A percentile compares a stretch with the other conserved stretches of the same genome.
Evolutionary conservation across 2,888 invertebrate species (phyloP).

Genomic region (Lycaena phlaeas): DNA sequence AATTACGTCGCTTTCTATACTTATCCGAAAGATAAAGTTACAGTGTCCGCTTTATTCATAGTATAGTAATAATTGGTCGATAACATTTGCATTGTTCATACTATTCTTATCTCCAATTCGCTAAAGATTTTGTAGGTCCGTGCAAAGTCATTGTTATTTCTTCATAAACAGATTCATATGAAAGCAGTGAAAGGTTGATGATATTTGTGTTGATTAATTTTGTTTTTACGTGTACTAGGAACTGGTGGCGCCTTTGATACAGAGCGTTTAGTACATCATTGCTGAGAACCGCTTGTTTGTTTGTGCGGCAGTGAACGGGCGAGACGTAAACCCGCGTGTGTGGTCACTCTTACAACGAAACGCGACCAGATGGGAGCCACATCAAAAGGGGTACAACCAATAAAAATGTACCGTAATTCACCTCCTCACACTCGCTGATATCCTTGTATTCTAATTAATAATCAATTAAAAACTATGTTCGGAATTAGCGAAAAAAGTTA

Average conservation of each 20-base stretch:
- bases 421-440: neutral
- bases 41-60: too few relatives aligned
- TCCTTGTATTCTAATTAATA: neutral
- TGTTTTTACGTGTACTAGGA: slow-evolving; percentile 33
- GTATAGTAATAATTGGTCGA: too few relatives aligned
- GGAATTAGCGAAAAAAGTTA: neutral
- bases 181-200: too few relatives aligned
- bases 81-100: too few relatives aligned
- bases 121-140: too few relatives aligned
- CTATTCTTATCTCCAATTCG: too few relatives aligned
- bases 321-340: slow-evolving; percentile 69
- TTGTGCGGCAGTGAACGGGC: slow-evolving; percentile 66
- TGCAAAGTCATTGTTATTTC: too few relatives aligned
- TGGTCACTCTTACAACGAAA: slow-evolving; percentile 72
- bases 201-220: slow-evolving; percentile 19
- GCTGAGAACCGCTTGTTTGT: slow-evolving; percentile 67
- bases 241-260: slow-evolving; percentile 57
- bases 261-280: slow-evolving; percentile 46
- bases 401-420: slow-evolving; percentile 38
- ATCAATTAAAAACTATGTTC: slow-evolving; percentile 2
- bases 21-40: too few relatives aligned
- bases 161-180: too few relatives aligned
- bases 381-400: slow-evolving; percentile 61
- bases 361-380: slow-evolving; percentile 64
- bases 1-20: too few relatives aligned